phyloP scores from a whole-genome alignment of 2,888 invertebrate species.

The Morpho deidamia region DNA sequence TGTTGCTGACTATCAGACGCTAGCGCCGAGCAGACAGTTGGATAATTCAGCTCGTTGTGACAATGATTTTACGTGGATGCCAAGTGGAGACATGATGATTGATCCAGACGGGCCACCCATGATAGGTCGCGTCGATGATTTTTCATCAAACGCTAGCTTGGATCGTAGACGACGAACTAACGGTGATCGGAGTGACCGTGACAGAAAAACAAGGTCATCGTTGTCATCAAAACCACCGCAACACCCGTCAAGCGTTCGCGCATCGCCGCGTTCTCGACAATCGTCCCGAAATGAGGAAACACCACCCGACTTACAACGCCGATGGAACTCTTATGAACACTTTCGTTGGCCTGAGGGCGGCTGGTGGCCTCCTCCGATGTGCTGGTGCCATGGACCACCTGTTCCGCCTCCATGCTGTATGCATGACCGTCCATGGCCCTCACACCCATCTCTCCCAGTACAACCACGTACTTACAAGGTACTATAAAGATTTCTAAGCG shows the following conservation, averaged over 20 bases:
- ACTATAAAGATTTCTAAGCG: conserved; percentile 29
- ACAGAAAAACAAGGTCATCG: conserved; percentile 81
- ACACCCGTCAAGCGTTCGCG: conserved; percentile 60
- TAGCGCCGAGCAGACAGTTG: conserved; percentile 58
- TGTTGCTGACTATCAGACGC: conserved; percentile 78
- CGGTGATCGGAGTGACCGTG: conserved; percentile 78
- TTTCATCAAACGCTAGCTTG: conserved; percentile 65
- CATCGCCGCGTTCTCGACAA: conserved; percentile 61
- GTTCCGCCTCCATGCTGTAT: conserved; percentile 67
- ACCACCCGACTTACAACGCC: conserved; percentile 63
- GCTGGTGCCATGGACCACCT: conserved; percentile 69
- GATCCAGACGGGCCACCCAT: conserved; percentile 43
- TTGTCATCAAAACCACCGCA: conserved; percentile 74
- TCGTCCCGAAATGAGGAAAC: conserved; percentile 51
- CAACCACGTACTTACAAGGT: conserved; percentile 63
- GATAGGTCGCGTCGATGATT: conserved; percentile 53
- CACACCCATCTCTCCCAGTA: conserved; percentile 63
- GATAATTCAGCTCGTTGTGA: conserved; percentile 82
- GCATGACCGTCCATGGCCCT: conserved; percentile 71
- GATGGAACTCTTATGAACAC: conserved; percentile 78
- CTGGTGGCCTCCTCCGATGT: conserved; percentile 65
- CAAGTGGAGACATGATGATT: conserved; percentile 54
- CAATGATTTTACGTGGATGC: conserved; percentile 84
- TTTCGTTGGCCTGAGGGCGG: conserved; percentile 79
- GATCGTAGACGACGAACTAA: conserved; percentile 74